phyloP scores from a whole-genome alignment of 2,113 vertebrate species.

The Kryptolebias marmoratus region DNA sequence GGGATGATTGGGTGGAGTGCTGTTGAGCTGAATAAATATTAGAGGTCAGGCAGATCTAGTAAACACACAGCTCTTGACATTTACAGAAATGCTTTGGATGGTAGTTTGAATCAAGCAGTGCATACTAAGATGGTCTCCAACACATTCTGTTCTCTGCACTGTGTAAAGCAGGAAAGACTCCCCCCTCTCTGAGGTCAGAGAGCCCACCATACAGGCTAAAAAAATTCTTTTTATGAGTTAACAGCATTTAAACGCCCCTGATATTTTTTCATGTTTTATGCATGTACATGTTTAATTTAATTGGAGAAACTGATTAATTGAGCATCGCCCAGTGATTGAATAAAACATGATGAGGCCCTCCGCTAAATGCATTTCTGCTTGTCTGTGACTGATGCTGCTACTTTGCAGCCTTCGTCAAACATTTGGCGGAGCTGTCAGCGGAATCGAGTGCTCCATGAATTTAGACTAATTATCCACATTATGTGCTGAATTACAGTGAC shows the following conservation, averaged over 20 bases:
- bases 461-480: slow-evolving; percentile 81
- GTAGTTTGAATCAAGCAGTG: slow-evolving; percentile 32
- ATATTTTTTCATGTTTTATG: slow-evolving; percentile 80
- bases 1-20: slow-evolving; percentile 64
- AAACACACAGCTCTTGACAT: slow-evolving; percentile 71
- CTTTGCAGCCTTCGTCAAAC: slow-evolving; percentile 77
- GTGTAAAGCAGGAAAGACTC: slow-evolving; percentile 24
- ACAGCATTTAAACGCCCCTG: slow-evolving; percentile 62
- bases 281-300: slow-evolving; percentile 83
- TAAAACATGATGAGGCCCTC: slow-evolving; percentile 82
- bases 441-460: slow-evolving; percentile 78
- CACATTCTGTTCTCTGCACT: background rate
- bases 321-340: slow-evolving; percentile 80
- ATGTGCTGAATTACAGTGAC: slow-evolving; percentile 69
- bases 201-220: slow-evolving; percentile 10
- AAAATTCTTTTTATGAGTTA: slow-evolving; percentile 24
- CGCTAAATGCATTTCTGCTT: slow-evolving; percentile 80
- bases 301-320: slow-evolving; percentile 85
- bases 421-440: slow-evolving; percentile 73
- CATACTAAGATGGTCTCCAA: slow-evolving; percentile 47
- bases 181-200: slow-evolving; percentile 17
- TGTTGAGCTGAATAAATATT: slow-evolving; percentile 73
- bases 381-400: slow-evolving; percentile 81
- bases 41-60: slow-evolving; percentile 66
- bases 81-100: slow-evolving; percentile 65